These are phyloP conservation scores for Galerucella calmariensis DNA, from an alignment of 2,888 invertebrate species.

Conservation along the genomic window DNA sequence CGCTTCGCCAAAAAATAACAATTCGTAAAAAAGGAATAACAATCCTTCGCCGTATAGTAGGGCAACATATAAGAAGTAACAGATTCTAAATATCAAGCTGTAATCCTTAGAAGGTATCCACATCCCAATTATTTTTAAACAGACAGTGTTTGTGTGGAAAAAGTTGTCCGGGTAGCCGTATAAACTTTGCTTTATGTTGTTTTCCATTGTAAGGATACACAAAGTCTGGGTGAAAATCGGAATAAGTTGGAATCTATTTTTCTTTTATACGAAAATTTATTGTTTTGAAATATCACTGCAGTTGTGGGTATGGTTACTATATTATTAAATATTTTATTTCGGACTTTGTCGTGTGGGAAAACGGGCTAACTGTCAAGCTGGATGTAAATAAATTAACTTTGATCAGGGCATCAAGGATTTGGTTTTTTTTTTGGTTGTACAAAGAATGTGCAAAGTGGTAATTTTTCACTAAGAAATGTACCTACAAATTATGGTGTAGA, in stretches of 20 bases:
- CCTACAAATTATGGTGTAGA: no score
- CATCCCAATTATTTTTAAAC: constrained; percentile 30
- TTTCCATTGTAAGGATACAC: not conserved
- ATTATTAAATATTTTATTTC: constrained; percentile 1
- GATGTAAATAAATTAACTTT: constrained; percentile 11
- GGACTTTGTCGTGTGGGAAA: constrained; percentile 7
- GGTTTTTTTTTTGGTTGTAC: not conserved
- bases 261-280: constrained; percentile 1
- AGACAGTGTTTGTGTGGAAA: constrained; percentile 33
- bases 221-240: not conserved
- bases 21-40: constrained; percentile 33
- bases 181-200: not conserved
- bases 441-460: not conserved
- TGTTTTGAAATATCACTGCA: not conserved
- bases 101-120: constrained; percentile 32
- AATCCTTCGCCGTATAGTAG: constrained; percentile 26
- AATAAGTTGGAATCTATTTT: not conserved
- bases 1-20: constrained; percentile 34
- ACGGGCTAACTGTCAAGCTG: constrained; percentile 3
- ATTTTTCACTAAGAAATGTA: not conserved
- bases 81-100: constrained; percentile 15
- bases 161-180: constrained; percentile 31
- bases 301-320: not conserved
- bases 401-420: constrained; percentile 9
- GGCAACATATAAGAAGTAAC: constrained; percentile 24